Percentiles rank a stretch among this genome's conserved stretches.
phyloP scores from a whole-genome alignment of 1,140 invertebrate species.

The Mercenaria mercenaria region DNA sequence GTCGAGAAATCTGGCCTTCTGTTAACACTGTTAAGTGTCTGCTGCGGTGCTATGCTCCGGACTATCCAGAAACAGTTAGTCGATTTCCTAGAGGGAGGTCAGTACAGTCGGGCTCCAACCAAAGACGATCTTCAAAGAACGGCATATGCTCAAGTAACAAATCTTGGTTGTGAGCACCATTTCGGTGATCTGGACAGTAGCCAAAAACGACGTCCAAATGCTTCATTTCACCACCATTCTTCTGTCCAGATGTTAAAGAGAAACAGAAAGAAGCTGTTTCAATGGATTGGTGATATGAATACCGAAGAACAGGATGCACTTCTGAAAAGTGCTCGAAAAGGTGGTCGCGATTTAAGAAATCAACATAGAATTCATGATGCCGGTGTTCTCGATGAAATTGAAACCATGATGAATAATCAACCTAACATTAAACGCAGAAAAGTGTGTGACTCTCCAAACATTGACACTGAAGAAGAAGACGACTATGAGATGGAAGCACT shows the following conservation, averaged over 20 bases:
- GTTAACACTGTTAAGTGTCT: neutral
- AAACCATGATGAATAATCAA: too few species aligned
- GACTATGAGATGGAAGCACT: too few species aligned
- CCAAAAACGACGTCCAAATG: neutral
- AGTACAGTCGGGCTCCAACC: neutral
- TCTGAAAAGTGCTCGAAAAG: neutral
- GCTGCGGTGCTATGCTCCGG: neutral
- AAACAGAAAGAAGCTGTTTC: neutral
- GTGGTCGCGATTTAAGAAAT: neutral
- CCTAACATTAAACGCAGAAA: too few species aligned
- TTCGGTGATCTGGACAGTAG: conserved; percentile 43
- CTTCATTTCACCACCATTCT: conserved; percentile 11
- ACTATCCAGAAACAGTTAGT: neutral
- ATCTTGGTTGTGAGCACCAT: conserved; percentile 20
- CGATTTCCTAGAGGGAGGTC: neutral
- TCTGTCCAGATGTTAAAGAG: conserved; percentile 4
- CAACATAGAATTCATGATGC: neutral
- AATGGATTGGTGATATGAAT: neutral
- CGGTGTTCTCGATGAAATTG: too few species aligned
- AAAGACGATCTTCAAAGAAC: neutral
- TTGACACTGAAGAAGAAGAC: too few species aligned
- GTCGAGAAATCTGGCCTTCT: neutral
- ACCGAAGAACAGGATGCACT: neutral
- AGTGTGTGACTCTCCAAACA: too few species aligned
- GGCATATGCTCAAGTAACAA: conserved; percentile 1